phyloP scores from a whole-genome alignment of 2,888 invertebrate genomes.

The Diarsia rubi region DNA sequence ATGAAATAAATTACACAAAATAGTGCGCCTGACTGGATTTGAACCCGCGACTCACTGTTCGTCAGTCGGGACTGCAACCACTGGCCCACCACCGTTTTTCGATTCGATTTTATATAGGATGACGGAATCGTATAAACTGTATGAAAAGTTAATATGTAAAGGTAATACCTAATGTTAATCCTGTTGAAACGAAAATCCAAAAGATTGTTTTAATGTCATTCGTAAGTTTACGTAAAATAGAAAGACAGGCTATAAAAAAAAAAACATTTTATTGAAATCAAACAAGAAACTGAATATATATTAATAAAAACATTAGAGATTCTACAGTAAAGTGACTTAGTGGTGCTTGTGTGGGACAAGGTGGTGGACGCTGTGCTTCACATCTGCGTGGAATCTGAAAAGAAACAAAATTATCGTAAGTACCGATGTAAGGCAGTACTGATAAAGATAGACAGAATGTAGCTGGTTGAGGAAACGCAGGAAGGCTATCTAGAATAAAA shows the following conservation, averaged over 20 bases:
- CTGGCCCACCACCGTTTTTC: too few relatives aligned
- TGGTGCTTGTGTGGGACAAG: constrained; percentile 62
- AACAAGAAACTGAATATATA: constrained; percentile 15
- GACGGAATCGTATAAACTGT: neutral
- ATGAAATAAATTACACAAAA: too few relatives aligned
- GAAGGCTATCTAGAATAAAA: neutral
- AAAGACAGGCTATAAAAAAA: neutral
- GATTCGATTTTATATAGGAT: too few relatives aligned
- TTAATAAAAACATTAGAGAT: constrained; percentile 2
- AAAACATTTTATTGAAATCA: constrained; percentile 17
- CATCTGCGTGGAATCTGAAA: constrained; percentile 70
- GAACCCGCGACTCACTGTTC: too few relatives aligned
- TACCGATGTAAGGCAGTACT: neutral
- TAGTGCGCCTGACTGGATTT: too few relatives aligned
- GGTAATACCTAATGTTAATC: too few relatives aligned
- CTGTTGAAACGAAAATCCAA: neutral
- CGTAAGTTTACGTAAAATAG: neutral
- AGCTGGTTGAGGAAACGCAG: neutral
- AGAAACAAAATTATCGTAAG: neutral
- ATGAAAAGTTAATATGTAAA: too few relatives aligned
- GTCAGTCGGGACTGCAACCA: too few relatives aligned
- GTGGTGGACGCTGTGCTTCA: constrained; percentile 68
- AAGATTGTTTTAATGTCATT: too few relatives aligned
- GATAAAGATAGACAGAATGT: neutral
- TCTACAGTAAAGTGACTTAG: neutral